Conservation (phyloP, 2,113 vertebrate species). For the Syrmaticus mikado region DNA sequence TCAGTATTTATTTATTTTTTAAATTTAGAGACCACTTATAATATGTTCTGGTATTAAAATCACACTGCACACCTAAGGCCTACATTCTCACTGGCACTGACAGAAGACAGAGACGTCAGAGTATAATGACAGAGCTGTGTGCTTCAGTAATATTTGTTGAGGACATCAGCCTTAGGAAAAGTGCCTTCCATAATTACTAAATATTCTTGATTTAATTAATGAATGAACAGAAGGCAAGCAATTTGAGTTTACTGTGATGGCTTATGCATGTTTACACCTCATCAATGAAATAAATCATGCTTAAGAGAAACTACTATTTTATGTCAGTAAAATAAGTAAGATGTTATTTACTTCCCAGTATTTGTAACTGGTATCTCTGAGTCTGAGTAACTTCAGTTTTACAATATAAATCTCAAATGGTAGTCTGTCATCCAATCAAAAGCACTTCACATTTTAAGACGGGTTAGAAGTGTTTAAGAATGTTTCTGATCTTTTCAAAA, state of each 20-base stretch:
- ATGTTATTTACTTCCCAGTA: neutral
- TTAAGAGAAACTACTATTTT: neutral
- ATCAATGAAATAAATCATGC: neutral
- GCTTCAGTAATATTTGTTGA: neutral
- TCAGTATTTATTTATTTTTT: neutral
- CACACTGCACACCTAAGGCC: neutral
- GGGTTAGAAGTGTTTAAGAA: neutral
- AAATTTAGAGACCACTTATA: neutral
- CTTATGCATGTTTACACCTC: neutral
- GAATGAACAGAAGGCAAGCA: neutral
- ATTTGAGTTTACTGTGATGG: neutral
- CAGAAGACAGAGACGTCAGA: accelerated
- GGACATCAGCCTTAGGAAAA: neutral
- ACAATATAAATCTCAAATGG: neutral
- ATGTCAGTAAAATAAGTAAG: neutral
- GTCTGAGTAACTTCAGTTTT: neutral
- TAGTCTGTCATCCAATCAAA: neutral
- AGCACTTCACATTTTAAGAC: neutral
- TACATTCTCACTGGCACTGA: neutral
- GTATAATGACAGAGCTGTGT: neutral
- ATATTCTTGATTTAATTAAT: neutral
- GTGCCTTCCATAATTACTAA: neutral
- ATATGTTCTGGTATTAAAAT: neutral
- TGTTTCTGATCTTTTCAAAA: neutral
- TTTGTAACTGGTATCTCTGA: neutral